Evolutionary conservation across 2,888 invertebrate genomes (phyloP), one percentile per base, ranked within the genome.

Genomic region (Mesochorus sp.): DNA sequence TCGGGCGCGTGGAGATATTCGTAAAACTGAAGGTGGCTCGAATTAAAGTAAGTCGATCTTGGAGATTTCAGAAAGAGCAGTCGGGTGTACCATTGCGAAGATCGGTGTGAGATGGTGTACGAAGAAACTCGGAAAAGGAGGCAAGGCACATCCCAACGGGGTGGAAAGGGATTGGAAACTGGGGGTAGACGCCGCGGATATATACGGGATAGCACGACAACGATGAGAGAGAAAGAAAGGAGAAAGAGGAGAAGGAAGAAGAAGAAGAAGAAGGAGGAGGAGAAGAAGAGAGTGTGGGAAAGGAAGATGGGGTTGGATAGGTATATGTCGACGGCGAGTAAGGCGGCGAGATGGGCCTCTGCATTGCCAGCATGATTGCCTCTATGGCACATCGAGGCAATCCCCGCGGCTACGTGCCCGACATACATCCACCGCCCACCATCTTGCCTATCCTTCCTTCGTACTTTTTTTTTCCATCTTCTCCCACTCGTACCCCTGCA

Each of bases 331-430:
- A 78, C 74, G 84, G 85, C 85, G 59, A 85, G 88, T 87, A 87
- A 89, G 88, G 87, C 86, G 89, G 88, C 87, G 85, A 88, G 87
- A 90, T 88, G 90, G 88, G 90, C 88, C 88, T 88, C 86, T 86
- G 87, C 88, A 88, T 89, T 88, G 88, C 89, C 85, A 84, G 87
- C 87, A 89, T 88, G 91, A 91, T 91, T 91, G 91, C 90, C 89
- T 91, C 90, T 88, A 91, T 90, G 91, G 89, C 89, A 89, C 91
- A 91, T 91, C 88, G 87, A 90, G 89, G 91, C 91, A 91, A 91
- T 91, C 90, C 90, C 89, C 90, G 88, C 86, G 89, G 87, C 90
- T 91, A 91, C 91, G 91, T 91, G 90, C 90, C 84, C 88, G 85
- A 90, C 91, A 91, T 91, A 90, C 90, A 90, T 89, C 87, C 89